Evolutionary conservation across 2,888 invertebrate species (phyloP), one percentile per base, ranked within the genome.

Genomic region (Dioctria linearis): DNA sequence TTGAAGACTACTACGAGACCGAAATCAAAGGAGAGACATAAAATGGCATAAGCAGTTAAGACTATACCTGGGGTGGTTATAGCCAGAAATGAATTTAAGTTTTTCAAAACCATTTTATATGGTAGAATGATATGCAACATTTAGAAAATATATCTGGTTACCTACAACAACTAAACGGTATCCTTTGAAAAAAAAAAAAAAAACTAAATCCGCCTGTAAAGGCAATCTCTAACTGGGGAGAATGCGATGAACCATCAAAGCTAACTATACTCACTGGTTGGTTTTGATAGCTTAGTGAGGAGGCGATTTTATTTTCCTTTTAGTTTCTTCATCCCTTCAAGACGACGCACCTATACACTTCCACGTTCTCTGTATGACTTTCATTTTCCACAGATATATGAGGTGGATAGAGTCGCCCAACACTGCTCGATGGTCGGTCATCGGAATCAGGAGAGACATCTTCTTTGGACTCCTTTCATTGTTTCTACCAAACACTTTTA

Each of bases 201-300:
- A 25, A 2, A 25, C 25, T 25, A 25, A 25, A 25, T 25, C 25
- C 25, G 25, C 25, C 25, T 25, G 25, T 25, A 25, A 25, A 25
- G 25, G 25, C 25, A 54, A 54, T 54, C 6, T n/a, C 54, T n/a
- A 54, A 54, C 54, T n/a, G 6, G 54, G 54, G 54, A 54, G 11
- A 8, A 11, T n/a, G 11, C 11, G 54, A 59, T 59, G 59, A 59
- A 13, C 73, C 73, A 75, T 75, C 73, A 75, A 75, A 43, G 59
- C 73, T 42, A 75, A 75, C 73, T 43, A n/a, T n/a, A 59, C 73
- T 59, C 42, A 75, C 73, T 42, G 73, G n/a, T 54, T 75, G 43
- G 59, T 25, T 59, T 75, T 75, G 73, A 75, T 49, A 59, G 73
- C 57, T 37, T 75, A 59, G 73, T 75, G 73, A 75, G 42, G 73